These are phyloP conservation scores for Morpho helenor DNA, from an alignment of 2,888 invertebrate genomes.

Conservation along the genomic window DNA sequence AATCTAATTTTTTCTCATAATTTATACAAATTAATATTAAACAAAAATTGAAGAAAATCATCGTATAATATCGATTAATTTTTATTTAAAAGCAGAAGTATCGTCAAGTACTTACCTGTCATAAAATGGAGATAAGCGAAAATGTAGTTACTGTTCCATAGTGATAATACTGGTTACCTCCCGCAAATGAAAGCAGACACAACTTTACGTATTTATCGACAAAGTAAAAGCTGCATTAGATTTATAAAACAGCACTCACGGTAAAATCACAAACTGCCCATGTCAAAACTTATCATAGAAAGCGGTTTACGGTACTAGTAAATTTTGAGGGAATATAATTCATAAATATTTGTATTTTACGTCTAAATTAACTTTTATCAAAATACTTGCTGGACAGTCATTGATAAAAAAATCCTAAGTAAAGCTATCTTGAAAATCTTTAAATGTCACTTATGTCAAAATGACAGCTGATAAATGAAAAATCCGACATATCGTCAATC, in stretches of 20 bases:
- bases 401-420: conserved; percentile 5
- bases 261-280: conserved; percentile 3
- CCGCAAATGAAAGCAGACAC: conserved; percentile 9
- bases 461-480: conserved; percentile 3
- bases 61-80: not conserved
- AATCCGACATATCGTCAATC: not conserved
- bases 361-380: not conserved
- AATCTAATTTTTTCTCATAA: too few species aligned
- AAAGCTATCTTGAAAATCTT: conserved; percentile 5
- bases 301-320: not conserved
- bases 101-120: conserved; percentile 44
- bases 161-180: conserved; percentile 13
- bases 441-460: conserved; percentile 6
- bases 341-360: not conserved
- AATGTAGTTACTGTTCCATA: conserved; percentile 20
- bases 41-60: not conserved
- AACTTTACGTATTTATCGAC: conserved; percentile 10
- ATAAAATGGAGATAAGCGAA: conserved; percentile 38
- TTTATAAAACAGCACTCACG: conserved; percentile 14
- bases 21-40: too few species aligned
- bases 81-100: not conserved
- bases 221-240: conserved; percentile 14
- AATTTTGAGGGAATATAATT: not conserved
- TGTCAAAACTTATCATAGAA: conserved; percentile 1
- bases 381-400: conserved; percentile 1